phyloP scores from a whole-genome alignment of 1,140 invertebrate species.

The Pteromalus puparum region DNA sequence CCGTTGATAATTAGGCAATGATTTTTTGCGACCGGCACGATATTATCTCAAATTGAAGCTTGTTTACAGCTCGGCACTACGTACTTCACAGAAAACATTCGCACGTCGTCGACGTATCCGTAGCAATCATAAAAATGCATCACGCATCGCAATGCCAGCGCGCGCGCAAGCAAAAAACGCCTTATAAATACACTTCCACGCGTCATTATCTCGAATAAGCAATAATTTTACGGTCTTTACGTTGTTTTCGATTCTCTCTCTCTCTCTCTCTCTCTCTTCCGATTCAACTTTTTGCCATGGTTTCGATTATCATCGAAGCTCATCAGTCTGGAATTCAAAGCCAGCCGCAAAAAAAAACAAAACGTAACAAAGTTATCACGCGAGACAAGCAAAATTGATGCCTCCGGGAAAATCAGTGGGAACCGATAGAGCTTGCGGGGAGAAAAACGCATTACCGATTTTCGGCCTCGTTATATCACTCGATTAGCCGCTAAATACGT shows the following conservation, averaged over 20 bases:
- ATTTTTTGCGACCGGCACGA: too few relatives aligned
- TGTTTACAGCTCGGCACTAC: background rate
- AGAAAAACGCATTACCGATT: background rate
- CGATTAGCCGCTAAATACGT: background rate
- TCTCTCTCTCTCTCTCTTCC: background rate
- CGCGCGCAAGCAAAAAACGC: background rate
- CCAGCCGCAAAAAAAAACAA: too few relatives aligned
- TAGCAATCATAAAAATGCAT: conserved; percentile 7
- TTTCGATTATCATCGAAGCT: too few relatives aligned
- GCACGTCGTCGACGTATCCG: background rate
- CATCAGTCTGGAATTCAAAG: too few relatives aligned
- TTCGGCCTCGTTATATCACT: background rate
- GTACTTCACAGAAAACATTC: background rate
- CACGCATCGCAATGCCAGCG: background rate
- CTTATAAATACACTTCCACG: background rate
- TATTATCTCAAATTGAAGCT: background rate
- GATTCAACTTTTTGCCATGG: too few relatives aligned
- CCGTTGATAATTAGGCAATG: too few relatives aligned
- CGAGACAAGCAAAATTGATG: too few relatives aligned
- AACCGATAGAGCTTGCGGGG: too few relatives aligned
- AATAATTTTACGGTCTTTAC: conserved; percentile 13
- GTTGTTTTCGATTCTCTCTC: background rate
- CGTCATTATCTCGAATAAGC: background rate
- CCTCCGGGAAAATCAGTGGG: too few relatives aligned
- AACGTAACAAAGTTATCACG: too few relatives aligned